Base-by-base conservation (phyloP, 1,140 invertebrate genomes). In the Aphaenogaster ashmeadi region DNA sequence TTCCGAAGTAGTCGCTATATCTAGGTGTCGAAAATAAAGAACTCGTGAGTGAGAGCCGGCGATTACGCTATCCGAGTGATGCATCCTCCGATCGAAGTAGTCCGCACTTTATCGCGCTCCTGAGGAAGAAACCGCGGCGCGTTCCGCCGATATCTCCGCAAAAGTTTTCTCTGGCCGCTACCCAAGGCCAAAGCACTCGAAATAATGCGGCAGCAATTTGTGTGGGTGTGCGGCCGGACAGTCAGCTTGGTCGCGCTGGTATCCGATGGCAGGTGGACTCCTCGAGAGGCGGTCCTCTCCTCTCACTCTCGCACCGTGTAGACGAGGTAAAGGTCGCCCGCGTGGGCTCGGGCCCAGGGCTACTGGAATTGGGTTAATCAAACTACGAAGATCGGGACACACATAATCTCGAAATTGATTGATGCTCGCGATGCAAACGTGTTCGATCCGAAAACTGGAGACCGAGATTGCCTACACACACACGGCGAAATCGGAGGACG, bases 161-260 rank as follows among this genome's bases (percentile, higher is more conserved):
- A 92, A 93, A 94, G 91, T 94, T 93, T 94, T 94, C 91, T 93
- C 93, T 94, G 93, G 93, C 93, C 90, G 75, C 85, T 86, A 92
- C 91, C 87, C 93, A 94, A 94, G 93, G 93, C 93, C 92, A 94
- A 92, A 92, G 74, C 89, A 92, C 92, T 93, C 91, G 90, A 94
- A 94, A 94, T 94, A 94, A 94, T 92, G 87, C 91, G 80, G 88
- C 81, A 93, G 91, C 91, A 92, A 93, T 94, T 94, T 83, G 91
- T 93, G 93, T 94, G 58, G 93, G 93, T 92, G 93, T 86, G 21
- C 86, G 81, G 36, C 54, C 44, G 77, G 86, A 87, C 91, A 91
- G 85, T 90, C 89, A 87, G 89, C 86, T 79, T 91, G 91, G 87
- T 87, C 88, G 75, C 87, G 75, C 88, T 90, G 86, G 77, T 89